These are phyloP conservation scores for Acronicta leporina DNA, from an alignment of 2,888 invertebrate species.

Conservation along the genomic window DNA sequence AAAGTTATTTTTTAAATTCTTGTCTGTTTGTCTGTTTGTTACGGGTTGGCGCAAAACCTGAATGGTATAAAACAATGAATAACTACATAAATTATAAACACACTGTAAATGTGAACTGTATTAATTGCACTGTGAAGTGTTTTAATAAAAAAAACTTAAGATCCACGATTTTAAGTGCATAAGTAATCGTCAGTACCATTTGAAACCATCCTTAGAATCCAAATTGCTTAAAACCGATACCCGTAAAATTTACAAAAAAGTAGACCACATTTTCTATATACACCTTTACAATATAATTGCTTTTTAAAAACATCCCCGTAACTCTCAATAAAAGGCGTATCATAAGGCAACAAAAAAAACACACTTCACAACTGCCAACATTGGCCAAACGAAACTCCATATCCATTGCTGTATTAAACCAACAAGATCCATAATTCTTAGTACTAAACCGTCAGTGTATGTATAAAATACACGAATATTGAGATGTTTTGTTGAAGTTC, in stretches of 20 bases:
- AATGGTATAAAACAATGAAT: too few species aligned
- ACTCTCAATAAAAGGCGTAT: slow-evolving; percentile 61
- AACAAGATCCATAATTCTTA: neutral
- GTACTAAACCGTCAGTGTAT: slow-evolving; percentile 20
- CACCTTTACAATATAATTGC: slow-evolving; percentile 77
- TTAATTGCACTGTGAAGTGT: too few species aligned
- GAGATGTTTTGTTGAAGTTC: slow-evolving; percentile 27
- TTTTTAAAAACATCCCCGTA: slow-evolving; percentile 70
- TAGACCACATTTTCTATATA: slow-evolving; percentile 29
- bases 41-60: too few species aligned
- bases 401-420: slow-evolving; percentile 12
- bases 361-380: slow-evolving; percentile 5
- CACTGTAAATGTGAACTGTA: too few species aligned
- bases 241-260: slow-evolving; percentile 22
- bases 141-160: too few species aligned
- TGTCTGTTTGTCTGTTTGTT: too few species aligned
- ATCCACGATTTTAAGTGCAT: too few species aligned
- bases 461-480: slow-evolving; percentile 14
- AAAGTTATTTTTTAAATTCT: too few species aligned
- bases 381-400: slow-evolving; percentile 5
- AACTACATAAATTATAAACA: too few species aligned
- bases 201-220: too few species aligned
- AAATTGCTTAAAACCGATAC: slow-evolving; percentile 32
- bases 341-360: neutral
- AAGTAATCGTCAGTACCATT: too few species aligned